Percentiles rank a stretch among this genome's conserved stretches.
These are phyloP conservation scores for Spilosoma lubricipeda DNA, from an alignment of 2,888 invertebrate species.

Conservation along the genomic window DNA sequence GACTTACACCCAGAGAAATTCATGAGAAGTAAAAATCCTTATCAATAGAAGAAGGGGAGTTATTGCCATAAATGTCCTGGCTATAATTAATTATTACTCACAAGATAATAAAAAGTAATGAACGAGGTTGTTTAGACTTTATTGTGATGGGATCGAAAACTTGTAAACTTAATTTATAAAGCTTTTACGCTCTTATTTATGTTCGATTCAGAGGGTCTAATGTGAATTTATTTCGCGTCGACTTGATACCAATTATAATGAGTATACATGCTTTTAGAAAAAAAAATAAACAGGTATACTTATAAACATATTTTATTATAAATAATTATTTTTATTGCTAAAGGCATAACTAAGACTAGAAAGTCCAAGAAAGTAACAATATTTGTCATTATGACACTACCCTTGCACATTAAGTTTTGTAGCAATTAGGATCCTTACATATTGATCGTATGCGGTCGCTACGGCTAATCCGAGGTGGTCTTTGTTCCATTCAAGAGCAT, in stretches of 20 bases:
- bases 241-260: not conserved
- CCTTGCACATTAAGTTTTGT: constrained; percentile 93
- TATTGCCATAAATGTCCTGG: too few species aligned
- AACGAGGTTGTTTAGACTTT: too few species aligned
- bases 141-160: too few species aligned
- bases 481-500: constrained; percentile 96
- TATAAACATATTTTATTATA: constrained; percentile 10
- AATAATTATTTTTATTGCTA: constrained; percentile 12
- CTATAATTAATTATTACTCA: too few species aligned
- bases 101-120: too few species aligned
- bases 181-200: too few species aligned
- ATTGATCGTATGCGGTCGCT: constrained; percentile 97
- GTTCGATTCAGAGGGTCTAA: too few species aligned
- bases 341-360: constrained; percentile 1
- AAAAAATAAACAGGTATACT: not conserved
- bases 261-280: not conserved
- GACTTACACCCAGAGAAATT: too few species aligned
- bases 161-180: too few species aligned
- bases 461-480: constrained; percentile 96
- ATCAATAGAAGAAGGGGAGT: too few species aligned
- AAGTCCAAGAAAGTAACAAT: not conserved
- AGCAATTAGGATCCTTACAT: constrained; percentile 93
- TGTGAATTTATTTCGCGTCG: not conserved
- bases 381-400: not conserved
- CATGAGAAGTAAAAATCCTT: too few species aligned